Conservation (phyloP, 1,140 invertebrate species). For the Zaprionus tsacasi region DNA sequence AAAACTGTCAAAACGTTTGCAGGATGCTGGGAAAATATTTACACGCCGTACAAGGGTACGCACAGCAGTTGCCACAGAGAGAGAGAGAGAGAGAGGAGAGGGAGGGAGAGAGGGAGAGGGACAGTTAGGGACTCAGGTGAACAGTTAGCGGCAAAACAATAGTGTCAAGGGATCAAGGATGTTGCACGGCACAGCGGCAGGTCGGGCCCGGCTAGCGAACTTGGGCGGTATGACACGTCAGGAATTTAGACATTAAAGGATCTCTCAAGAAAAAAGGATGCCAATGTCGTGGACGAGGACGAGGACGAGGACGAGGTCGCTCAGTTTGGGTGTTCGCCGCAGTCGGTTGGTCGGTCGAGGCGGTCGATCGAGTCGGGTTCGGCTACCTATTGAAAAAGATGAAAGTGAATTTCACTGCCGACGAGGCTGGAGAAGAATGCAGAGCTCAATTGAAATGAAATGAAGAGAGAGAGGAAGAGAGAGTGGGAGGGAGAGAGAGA, state of each 20-base stretch:
- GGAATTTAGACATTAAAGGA: conserved; percentile 76
- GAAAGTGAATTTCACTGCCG: conserved; percentile 68
- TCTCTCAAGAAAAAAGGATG: conserved; percentile 21
- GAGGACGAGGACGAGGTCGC: not conserved
- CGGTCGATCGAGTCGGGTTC: conserved; percentile 18
- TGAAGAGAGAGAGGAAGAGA: conserved; percentile 16
- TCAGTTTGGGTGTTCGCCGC: conserved; percentile 49
- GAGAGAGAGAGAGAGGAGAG: conserved; percentile 11
- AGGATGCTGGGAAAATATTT: conserved; percentile 79
- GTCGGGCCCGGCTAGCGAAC: conserved; percentile 32
- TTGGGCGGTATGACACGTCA: conserved; percentile 79
- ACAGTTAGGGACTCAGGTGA: conserved; percentile 29
- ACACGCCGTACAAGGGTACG: conserved; percentile 51
- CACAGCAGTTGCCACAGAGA: not conserved
- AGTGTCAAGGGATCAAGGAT: conserved; percentile 53
- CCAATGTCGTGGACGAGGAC: not conserved
- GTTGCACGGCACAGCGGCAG: conserved; percentile 52
- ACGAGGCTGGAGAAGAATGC: conserved; percentile 50
- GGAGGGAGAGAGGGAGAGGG: not conserved
- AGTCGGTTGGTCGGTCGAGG: conserved; percentile 12
- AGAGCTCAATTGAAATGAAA: conserved; percentile 67
- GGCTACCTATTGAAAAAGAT: conserved; percentile 74
- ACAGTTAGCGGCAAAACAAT: conserved; percentile 65
- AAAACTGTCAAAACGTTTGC: conserved; percentile 82
- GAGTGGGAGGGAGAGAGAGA: not conserved